A percentile compares a stretch with the other conserved stretches of the same genome.
Conservation (phyloP, 2,888 invertebrate species). For the Nemotelus pantherinus region DNA sequence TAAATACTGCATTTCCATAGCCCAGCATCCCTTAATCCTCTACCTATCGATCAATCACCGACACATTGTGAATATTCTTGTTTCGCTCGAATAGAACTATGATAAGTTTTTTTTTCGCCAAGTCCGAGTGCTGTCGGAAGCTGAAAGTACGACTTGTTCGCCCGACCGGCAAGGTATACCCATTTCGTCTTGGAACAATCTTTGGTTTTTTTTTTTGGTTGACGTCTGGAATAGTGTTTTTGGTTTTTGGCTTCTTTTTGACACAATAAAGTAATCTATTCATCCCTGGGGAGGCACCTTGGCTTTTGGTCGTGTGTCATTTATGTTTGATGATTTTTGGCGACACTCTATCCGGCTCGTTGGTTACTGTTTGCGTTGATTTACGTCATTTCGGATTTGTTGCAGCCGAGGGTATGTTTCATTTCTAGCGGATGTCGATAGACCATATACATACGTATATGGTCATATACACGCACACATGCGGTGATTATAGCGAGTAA, state of each 20-base stretch:
- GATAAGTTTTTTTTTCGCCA: slow-evolving; percentile 34
- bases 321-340: slow-evolving; percentile 51
- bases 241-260: slow-evolving; percentile 41
- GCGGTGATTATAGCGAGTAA: too few species aligned
- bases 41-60: slow-evolving; percentile 47
- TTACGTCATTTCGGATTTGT: slow-evolving; percentile 23
- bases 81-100: slow-evolving; percentile 21
- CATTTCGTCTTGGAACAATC: too few species aligned
- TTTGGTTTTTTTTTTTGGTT: background rate
- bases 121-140: too few species aligned
- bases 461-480: too few species aligned
- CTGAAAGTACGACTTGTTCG: too few species aligned
- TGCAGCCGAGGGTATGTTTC: background rate
- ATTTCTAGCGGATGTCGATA: too few species aligned
- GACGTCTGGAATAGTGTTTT: slow-evolving; percentile 18
- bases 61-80: slow-evolving; percentile 41
- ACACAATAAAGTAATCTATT: slow-evolving; percentile 57
- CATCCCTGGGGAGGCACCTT: slow-evolving; percentile 59
- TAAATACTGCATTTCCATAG: slow-evolving; percentile 46
- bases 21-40: slow-evolving; percentile 45
- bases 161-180: too few species aligned
- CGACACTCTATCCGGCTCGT: slow-evolving; percentile 30
- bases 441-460: too few species aligned
- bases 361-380: slow-evolving; percentile 10
- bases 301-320: slow-evolving; percentile 52